These are phyloP conservation scores for Platycheirus albimanus DNA, from an alignment of 2,888 invertebrate species.

Conservation along the genomic window DNA sequence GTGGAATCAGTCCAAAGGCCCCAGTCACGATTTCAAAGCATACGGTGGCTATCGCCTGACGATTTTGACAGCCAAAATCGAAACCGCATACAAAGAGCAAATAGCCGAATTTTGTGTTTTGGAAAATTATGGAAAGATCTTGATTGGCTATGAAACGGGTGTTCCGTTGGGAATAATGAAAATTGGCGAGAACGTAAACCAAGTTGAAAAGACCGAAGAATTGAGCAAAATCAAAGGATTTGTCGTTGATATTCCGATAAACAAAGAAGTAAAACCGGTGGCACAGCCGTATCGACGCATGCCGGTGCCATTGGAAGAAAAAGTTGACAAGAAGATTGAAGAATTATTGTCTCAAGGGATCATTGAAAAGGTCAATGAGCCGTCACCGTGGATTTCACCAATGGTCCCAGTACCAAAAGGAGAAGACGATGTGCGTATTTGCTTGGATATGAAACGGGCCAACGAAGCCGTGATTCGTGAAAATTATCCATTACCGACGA, in stretches of 20 bases:
- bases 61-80: neutral
- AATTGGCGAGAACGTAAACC: neutral
- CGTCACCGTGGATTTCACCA: neutral
- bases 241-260: neutral
- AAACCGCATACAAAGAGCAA: neutral
- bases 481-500: constrained; percentile 32
- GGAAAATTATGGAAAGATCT: constrained; percentile 7
- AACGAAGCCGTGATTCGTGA: constrained; percentile 13
- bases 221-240: neutral
- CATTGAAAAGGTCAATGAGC: neutral
- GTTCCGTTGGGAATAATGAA: neutral
- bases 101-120: neutral
- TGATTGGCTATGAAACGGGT: neutral
- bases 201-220: neutral
- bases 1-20: constrained; percentile 2
- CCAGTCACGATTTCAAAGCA: neutral
- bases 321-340: neutral
- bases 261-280: neutral
- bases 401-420: constrained; percentile 4
- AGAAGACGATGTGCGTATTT: constrained; percentile 8
- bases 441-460: constrained; percentile 3
- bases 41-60: too few relatives aligned
- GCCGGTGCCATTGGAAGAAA: neutral
- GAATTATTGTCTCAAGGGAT: neutral
- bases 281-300: neutral